Percentiles rank a stretch among this genome's conserved stretches.
These are phyloP conservation scores for Rhogogaster chlorosoma DNA, from an alignment of 2,888 invertebrate genomes.

Conservation along the genomic window DNA sequence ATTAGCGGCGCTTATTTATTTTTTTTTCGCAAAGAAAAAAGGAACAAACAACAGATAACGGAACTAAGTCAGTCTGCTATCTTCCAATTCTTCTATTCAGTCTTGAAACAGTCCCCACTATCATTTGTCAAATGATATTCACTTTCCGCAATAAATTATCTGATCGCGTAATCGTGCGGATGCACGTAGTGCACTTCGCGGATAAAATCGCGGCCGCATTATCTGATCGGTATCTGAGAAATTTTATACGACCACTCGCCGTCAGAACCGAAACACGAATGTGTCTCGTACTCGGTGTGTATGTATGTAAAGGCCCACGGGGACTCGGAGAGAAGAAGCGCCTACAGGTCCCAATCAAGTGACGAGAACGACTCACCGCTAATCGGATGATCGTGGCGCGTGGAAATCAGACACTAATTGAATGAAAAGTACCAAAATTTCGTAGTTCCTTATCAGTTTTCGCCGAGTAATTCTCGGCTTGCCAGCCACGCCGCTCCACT, in stretches of 20 bases:
- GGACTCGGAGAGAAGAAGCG: slow-evolving; percentile 29
- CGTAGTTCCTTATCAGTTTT: not conserved
- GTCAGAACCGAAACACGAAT: slow-evolving; percentile 22
- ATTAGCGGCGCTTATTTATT: not conserved
- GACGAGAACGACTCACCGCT: slow-evolving; percentile 7
- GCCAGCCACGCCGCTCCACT: not conserved
- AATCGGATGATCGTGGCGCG: not conserved
- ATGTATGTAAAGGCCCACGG: not conserved
- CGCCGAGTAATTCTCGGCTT: not conserved
- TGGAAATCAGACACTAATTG: not conserved
- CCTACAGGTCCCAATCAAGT: slow-evolving; percentile 25
- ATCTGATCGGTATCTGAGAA: not conserved
- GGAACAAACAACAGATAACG: not conserved
- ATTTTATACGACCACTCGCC: slow-evolving; percentile 14
- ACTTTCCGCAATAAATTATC: not conserved
- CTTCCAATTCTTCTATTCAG: not conserved
- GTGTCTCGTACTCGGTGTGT: not conserved
- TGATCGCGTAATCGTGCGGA: not conserved
- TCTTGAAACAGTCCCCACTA: not conserved
- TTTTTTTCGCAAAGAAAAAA: not conserved
- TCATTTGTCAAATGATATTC: not conserved
- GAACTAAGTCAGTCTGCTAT: not conserved
- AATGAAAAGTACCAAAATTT: not conserved
- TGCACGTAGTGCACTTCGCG: not conserved
- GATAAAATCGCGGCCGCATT: not conserved